Conservation (phyloP, 2,797 vertebrate species). For the Potorous gilbertii region DNA sequence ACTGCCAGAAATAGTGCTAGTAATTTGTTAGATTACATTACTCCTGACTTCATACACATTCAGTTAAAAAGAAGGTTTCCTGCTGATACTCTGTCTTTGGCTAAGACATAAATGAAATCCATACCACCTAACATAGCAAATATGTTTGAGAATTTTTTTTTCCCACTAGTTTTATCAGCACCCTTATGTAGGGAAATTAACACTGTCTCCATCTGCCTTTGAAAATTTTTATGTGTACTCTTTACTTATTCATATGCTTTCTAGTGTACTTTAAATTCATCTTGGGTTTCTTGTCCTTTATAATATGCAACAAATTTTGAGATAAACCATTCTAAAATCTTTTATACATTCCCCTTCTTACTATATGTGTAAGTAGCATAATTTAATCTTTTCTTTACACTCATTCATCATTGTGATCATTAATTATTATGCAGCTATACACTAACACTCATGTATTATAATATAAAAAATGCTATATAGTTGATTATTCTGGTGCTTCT, state of each 20-base stretch:
- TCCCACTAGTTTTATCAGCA: background rate
- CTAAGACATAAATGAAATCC: background rate
- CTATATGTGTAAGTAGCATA: background rate
- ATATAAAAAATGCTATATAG: background rate
- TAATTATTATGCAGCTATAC: background rate
- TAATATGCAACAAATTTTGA: background rate
- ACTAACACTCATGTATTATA: background rate
- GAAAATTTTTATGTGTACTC: background rate
- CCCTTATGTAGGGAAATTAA: background rate
- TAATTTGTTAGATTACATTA: conserved; percentile 7
- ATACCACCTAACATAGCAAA: conserved; percentile 26
- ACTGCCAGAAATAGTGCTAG: background rate
- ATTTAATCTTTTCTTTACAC: background rate
- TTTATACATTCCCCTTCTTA: background rate
- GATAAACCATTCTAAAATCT: background rate
- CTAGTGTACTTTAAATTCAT: background rate
- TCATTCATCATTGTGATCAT: background rate
- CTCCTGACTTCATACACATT: conserved; percentile 33
- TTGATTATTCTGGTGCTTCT: background rate
- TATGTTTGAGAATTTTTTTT: background rate
- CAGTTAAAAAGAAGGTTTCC: background rate
- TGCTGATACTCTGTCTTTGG: conserved; percentile 29
- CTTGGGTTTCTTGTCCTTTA: background rate
- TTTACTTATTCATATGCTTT: background rate
- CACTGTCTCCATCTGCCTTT: background rate